Conservation (phyloP, 2,797 vertebrate species). For the Rhodeus uyekii region DNA sequence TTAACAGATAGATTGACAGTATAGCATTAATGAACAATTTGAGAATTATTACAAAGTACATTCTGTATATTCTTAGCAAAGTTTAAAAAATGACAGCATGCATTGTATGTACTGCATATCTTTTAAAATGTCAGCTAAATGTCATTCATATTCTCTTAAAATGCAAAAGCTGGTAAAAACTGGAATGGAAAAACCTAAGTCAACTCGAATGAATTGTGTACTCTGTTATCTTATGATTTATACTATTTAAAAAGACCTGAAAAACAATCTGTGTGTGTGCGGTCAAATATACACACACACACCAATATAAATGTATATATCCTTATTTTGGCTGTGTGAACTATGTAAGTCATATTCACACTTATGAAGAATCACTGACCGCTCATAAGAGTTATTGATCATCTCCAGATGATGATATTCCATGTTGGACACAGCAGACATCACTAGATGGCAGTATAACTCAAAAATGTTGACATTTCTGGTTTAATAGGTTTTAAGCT, state of each 20-base stretch:
- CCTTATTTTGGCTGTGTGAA: not conserved
- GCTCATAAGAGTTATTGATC: not conserved
- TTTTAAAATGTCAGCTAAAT: not conserved
- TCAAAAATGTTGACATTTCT: not conserved
- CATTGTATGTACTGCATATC: too few species aligned
- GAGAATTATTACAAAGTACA: not conserved
- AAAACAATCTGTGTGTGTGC: too few species aligned
- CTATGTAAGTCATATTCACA: not conserved
- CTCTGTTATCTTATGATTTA: not conserved
- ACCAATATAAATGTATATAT: too few species aligned
- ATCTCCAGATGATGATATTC: not conserved
- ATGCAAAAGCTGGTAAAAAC: not conserved
- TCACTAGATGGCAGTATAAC: slow-evolving; percentile 9
- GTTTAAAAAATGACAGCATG: not conserved
- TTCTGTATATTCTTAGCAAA: not conserved
- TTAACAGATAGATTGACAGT: not conserved
- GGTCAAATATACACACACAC: not conserved
- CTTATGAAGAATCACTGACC: not conserved
- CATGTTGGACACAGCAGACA: not conserved
- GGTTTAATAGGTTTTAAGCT: not conserved
- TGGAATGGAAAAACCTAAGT: not conserved
- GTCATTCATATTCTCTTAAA: not conserved
- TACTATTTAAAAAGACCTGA: not conserved
- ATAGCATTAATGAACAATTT: not conserved
- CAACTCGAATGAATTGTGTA: not conserved